These are phyloP conservation scores for Monomorium pharaonis DNA, from an alignment of 1,140 invertebrate species.

Conservation along the genomic window DNA sequence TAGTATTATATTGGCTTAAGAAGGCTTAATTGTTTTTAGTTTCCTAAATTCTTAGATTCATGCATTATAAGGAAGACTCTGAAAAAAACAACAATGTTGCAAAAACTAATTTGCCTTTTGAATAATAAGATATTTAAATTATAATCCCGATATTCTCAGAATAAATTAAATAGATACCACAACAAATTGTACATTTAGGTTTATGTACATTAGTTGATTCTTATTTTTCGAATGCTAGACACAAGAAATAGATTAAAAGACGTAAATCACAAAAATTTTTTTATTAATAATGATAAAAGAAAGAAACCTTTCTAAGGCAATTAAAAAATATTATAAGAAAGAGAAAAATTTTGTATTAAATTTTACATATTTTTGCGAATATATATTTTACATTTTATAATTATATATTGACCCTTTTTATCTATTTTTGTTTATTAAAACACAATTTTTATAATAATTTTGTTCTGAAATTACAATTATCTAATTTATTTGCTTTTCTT, in stretches of 20 bases:
- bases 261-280: not conserved
- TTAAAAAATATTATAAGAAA: not conserved
- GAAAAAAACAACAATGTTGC: not conserved
- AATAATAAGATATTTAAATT: conserved; percentile 9
- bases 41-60: conserved; percentile 1
- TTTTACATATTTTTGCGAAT: not conserved
- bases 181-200: not conserved
- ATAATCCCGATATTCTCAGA: not conserved
- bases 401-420: not conserved
- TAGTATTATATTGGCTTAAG: not conserved
- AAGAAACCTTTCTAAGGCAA: not conserved
- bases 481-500: not conserved
- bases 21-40: not conserved
- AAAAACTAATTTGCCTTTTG: conserved; percentile 22
- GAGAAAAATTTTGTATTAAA: not conserved
- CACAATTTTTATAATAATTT: not conserved
- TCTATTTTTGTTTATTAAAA: not conserved
- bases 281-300: not conserved
- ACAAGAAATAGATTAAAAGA: not conserved
- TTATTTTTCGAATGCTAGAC: not conserved
- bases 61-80: not conserved
- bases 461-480: not conserved
- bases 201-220: not conserved
- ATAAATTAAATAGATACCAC: not conserved
- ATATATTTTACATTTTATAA: not conserved